Base-by-base conservation (phyloP, 2,888 invertebrate genomes). In the Melanophora roralis region DNA sequence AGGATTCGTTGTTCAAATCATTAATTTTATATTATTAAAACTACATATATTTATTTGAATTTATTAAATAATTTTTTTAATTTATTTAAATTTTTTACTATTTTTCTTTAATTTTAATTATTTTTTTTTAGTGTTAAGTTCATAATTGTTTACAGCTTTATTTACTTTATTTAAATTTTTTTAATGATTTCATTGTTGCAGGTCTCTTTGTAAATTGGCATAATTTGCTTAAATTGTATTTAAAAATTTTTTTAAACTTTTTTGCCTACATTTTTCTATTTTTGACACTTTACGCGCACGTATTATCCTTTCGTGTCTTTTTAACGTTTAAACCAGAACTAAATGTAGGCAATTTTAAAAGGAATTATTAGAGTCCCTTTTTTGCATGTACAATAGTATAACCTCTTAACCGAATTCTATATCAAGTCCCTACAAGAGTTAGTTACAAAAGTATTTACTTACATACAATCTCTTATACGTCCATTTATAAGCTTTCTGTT, bases 321-420 rank as follows among this genome's bases (percentile, higher is more conserved):
- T 89, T 88, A 88, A 88, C 87, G 89, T 88, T 88, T 86, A 76
- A 86, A 87, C 88, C 88, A 87, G 86, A 87, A 88, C 88, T 88
- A 86, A 88, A 83, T 68, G 72, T 72, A 38, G 62, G 57, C 67
- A 64, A 59, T 59, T 51, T 72, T 80, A 67, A 68, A 76, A 72
- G 69, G 72, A 68, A 76, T 72, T 76, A 68, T 76, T 80, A 76
- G 76, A 80, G 80, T 76, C 80, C 75, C 49, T 27, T 57, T 72
- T 67, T 53, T 67, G 59, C 53, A 47, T 73, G 68, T 68, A 67
- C 55, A 40, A 65, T 6, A 27, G 27, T 64, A 76, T 76, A 80
- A 80, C 76, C 76, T 80, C 80, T 68, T 80, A 76, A 80, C 76
- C 76, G 76, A 76, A 68, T 80, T 80, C 68, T 57, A 68, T 23